A percentile compares a stretch with the other conserved stretches of the same genome.
These are phyloP conservation scores for Anolis apletophallus DNA, from an alignment of 2,797 vertebrate species.

Conservation along the genomic window DNA sequence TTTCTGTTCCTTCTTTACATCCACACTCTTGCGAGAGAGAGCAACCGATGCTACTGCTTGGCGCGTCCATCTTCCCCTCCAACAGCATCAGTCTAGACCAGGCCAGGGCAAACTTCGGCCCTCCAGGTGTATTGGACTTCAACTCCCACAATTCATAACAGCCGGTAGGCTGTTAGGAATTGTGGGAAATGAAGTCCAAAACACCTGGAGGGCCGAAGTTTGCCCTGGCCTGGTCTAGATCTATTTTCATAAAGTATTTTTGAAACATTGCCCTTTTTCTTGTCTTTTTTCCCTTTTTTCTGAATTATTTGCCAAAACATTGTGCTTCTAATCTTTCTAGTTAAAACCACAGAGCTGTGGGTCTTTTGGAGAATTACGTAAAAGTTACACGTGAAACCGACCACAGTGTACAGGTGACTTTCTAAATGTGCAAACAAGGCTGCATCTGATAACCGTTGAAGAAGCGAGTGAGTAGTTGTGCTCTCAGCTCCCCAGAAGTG, in stretches of 20 bases:
- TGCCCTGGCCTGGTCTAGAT: no score
- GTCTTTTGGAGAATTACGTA: not conserved
- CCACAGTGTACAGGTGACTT: accelerated
- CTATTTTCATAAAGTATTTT: not conserved
- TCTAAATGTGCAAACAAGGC: not conserved
- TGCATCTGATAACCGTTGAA: not conserved
- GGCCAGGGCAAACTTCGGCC: no score
- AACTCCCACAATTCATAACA: no score
- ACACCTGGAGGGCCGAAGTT: no score
- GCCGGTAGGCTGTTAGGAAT: no score
- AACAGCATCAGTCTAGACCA: no score
- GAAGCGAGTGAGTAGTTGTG: accelerated
- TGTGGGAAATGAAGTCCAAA: no score
- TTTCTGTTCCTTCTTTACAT: not conserved
- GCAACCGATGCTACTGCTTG: not conserved
- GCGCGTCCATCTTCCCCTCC: not conserved
- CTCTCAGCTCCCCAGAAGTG: not conserved
- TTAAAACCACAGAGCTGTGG: not conserved
- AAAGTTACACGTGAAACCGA: accelerated
- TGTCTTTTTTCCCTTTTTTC: not conserved
- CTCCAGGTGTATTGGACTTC: no score
- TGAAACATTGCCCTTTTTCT: not conserved
- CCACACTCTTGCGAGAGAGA: not conserved
- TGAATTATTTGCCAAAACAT: not conserved
- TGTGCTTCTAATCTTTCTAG: not conserved